phyloP scores from a whole-genome alignment of 2,797 vertebrate genomes.

The Sebastes itinus region DNA sequence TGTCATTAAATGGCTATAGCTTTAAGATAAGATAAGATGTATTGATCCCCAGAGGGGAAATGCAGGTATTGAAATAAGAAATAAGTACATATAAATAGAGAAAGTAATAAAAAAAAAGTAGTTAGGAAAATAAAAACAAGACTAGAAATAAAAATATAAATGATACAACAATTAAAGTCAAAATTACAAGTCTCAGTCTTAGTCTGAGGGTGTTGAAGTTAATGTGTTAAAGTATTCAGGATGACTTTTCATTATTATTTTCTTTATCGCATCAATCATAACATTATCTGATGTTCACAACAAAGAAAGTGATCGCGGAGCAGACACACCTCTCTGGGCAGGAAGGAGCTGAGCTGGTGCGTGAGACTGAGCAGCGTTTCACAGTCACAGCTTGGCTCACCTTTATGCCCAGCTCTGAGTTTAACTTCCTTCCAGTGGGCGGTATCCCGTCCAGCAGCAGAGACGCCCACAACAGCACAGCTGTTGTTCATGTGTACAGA shows the following conservation, averaged over 20 bases:
- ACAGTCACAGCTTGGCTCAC: constrained; percentile 32
- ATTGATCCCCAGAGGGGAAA: neutral
- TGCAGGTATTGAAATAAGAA: neutral
- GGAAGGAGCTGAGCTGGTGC: constrained; percentile 40
- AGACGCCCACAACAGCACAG: neutral
- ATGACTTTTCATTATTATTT: neutral
- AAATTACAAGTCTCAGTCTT: too few species aligned
- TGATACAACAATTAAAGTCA: too few species aligned
- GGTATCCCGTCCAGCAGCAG: neutral
- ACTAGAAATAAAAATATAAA: neutral
- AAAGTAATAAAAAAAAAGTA: too few species aligned
- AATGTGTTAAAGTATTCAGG: neutral
- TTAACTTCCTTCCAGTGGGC: constrained; percentile 37
- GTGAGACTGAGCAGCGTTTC: constrained; percentile 30
- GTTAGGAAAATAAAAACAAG: too few species aligned
- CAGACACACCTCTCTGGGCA: constrained; percentile 23
- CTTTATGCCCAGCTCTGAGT: constrained; percentile 6
- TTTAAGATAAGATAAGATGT: neutral
- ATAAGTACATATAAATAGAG: too few species aligned
- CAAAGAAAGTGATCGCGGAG: neutral
- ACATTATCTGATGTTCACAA: neutral
- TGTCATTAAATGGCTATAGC: neutral
- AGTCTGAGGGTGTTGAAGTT: too few species aligned
- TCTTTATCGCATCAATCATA: neutral
- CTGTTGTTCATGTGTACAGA: neutral